These are phyloP conservation scores for Lasioglossum baleicum DNA, from an alignment of 1,140 invertebrate genomes.

Conservation along the genomic window DNA sequence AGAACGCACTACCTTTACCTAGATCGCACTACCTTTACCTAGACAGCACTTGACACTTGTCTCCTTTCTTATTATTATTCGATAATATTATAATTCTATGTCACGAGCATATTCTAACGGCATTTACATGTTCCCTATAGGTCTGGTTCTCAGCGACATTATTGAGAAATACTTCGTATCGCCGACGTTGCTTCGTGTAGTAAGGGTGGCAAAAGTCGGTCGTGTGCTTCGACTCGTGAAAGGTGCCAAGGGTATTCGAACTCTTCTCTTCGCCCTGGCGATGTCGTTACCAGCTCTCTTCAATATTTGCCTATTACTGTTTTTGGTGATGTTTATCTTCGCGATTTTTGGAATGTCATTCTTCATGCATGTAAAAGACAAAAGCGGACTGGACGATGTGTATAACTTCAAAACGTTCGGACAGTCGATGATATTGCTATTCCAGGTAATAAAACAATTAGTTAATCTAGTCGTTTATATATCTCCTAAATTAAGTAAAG, in stretches of 20 bases:
- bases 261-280: slow-evolving; percentile 96
- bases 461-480: no score
- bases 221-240: slow-evolving; percentile 97
- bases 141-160: slow-evolving; percentile 96
- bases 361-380: slow-evolving; percentile 98
- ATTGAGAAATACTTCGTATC: slow-evolving; percentile 99
- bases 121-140: slow-evolving; percentile 79
- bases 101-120: not conserved
- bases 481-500: no score
- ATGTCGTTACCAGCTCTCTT: slow-evolving; percentile 99
- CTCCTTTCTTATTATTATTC: no score
- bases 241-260: slow-evolving; percentile 98
- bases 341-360: slow-evolving; percentile 99
- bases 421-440: slow-evolving; percentile 98
- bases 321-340: slow-evolving; percentile 99
- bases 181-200: slow-evolving; percentile 97
- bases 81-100: not conserved
- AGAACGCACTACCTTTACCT: no score
- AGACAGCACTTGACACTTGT: no score
- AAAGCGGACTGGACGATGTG: slow-evolving; percentile 95
- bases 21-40: no score
- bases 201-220: slow-evolving; percentile 98
- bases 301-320: slow-evolving; percentile 98
- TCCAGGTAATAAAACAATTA: slow-evolving; percentile 89
- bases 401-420: slow-evolving; percentile 99